Base-by-base conservation (phyloP, 2,113 vertebrate species). In the Psilopogon haemacephalus region DNA sequence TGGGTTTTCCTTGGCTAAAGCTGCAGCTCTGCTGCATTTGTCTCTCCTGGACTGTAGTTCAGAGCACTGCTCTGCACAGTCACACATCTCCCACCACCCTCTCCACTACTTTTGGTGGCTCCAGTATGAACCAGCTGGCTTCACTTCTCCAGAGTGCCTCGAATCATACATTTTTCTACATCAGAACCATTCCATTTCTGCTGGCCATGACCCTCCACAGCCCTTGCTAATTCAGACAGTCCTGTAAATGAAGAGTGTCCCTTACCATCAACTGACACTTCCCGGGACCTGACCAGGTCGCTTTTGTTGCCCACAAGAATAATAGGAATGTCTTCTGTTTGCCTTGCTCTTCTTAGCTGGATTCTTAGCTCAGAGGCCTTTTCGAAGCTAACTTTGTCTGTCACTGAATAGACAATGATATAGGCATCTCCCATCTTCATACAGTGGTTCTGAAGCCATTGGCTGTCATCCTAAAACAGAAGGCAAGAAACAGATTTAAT, bases 251-350 rank as follows among this genome's bases (percentile, higher is more conserved):
- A 81, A 37, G 3, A 37, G 19, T 12, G 13, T 33, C 48, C 96
- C 98, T 99, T 96, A 99, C 99, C 99, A 55, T 99, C 99, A 42
- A 99, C 97, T 14, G 99, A 99, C 94, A 99, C 99, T 94, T 99
- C 99, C 72, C 99, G 98, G 84, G 99, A 99, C 60, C 99, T 98
- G 95, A 99, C 99, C 92, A 99, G 96, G 96, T 99, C 99, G 1
- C 98, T 99, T 95, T 99, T 99, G 96, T 99, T 99, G 93, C 99
- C 99, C 94, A 99, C 99, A 2, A 99, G 99, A 96, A 99, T 99
- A 76, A 99, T 99, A 93, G 99, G 99, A 96, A 99, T 99, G 48
- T 99, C 98, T 37, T 99, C 99, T 1, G 98, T 98, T 97, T 99
- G 99, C 32, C 99, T 98, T 58, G 98, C 99, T 70, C 99, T 97